These are phyloP conservation scores for Lipophrys pholis DNA, from an alignment of 2,113 vertebrate genomes.

Conservation along the genomic window DNA sequence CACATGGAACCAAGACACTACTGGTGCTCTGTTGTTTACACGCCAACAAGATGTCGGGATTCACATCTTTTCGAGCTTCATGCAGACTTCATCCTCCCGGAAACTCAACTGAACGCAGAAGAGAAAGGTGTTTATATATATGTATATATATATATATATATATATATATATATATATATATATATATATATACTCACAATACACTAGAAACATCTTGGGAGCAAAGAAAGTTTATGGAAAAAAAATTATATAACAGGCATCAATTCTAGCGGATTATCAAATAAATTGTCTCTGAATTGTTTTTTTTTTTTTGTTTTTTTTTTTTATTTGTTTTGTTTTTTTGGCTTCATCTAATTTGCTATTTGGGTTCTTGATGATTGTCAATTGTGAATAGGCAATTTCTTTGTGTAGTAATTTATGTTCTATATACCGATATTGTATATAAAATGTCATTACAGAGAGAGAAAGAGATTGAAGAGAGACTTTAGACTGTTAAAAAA, in stretches of 20 bases:
- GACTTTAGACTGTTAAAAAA: constrained; percentile 80
- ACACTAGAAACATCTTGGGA: constrained; percentile 73
- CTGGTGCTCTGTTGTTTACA: constrained; percentile 95
- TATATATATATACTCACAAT: no score
- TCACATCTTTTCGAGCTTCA: constrained; percentile 70
- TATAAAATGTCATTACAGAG: constrained; percentile 83
- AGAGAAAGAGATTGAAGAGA: constrained; percentile 77
- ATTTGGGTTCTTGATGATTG: constrained; percentile 74
- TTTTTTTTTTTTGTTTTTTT: constrained; percentile 31
- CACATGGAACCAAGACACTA: constrained; percentile 88
- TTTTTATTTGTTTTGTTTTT: constrained; percentile 46
- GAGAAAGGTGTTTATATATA: constrained; percentile 49
- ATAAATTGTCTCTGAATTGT: constrained; percentile 68
- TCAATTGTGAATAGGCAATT: constrained; percentile 83
- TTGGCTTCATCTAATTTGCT: constrained; percentile 69
- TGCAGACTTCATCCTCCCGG: constrained; percentile 50
- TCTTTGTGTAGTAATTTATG: constrained; percentile 87
- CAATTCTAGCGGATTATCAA: constrained; percentile 72
- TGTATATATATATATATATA: no score
- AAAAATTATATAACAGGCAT: constrained; percentile 71
- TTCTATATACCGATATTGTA: constrained; percentile 87
- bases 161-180: no score
- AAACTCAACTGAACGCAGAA: constrained; percentile 42
- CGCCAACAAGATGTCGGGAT: constrained; percentile 79
- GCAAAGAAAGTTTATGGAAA: constrained; percentile 79